Evolutionary conservation across 1,140 invertebrate species (phyloP).

Genomic region (Pollicipes pollicipes): DNA sequence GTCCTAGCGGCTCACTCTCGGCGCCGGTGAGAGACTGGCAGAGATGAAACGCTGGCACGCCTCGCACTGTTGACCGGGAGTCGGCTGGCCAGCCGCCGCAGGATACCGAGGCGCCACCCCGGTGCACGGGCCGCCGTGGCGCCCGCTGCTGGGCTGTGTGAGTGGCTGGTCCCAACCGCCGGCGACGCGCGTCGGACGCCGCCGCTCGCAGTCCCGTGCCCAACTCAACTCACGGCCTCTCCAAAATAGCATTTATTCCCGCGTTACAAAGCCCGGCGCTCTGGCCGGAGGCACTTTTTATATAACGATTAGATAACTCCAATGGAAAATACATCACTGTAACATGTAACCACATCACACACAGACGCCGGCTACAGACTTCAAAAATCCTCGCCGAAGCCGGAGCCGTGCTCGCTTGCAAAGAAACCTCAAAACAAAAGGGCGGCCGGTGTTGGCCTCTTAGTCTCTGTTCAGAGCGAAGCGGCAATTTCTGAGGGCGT

Average conservation of each 20-base stretch:
- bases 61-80: too few species aligned
- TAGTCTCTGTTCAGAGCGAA: background rate
- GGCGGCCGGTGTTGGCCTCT: background rate
- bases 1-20: too few species aligned
- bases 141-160: too few species aligned
- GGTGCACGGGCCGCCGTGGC: too few species aligned
- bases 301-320: constrained; percentile 2
- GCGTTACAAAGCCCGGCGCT: background rate
- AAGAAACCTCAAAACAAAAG: background rate
- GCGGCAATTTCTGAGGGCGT: background rate
- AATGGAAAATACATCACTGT: constrained; percentile 2
- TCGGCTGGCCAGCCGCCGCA: too few species aligned
- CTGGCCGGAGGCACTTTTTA: background rate
- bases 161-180: too few species aligned
- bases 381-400: background rate
- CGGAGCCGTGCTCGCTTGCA: background rate
- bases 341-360: background rate
- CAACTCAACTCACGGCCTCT: background rate
- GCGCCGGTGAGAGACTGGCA: too few species aligned
- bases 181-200: too few species aligned
- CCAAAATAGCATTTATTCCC: constrained; percentile 2
- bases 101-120: too few species aligned
- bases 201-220: too few species aligned
- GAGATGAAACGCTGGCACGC: too few species aligned
- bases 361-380: background rate